phyloP scores from a whole-genome alignment of 2,888 invertebrate genomes.

The Seira sanloemensis region DNA sequence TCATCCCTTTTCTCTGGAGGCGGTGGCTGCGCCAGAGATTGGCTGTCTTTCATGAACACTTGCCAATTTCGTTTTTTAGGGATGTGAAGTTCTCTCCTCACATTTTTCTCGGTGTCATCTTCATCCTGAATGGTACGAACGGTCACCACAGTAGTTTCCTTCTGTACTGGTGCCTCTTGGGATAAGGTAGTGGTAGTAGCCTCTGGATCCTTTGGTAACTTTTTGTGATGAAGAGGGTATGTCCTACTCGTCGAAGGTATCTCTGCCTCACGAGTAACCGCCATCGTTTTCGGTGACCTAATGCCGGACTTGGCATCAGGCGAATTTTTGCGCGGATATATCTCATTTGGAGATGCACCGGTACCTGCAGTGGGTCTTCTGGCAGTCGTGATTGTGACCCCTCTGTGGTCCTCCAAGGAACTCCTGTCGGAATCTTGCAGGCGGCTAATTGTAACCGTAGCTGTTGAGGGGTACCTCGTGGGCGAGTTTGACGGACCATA shows the following conservation, averaged over 20 bases:
- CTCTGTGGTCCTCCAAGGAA: neutral
- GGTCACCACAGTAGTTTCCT: neutral
- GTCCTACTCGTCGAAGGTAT: neutral
- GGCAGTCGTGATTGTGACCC: neutral
- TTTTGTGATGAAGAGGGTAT: constrained; percentile 38
- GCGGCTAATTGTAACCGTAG: neutral
- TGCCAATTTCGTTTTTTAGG: constrained; percentile 58
- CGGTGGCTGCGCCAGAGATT: neutral
- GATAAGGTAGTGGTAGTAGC: neutral
- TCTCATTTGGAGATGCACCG: neutral
- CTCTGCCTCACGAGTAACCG: neutral
- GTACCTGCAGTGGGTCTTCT: constrained; percentile 6
- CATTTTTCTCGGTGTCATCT: neutral
- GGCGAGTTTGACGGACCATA: neutral
- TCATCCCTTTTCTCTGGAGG: neutral
- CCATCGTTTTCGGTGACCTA: constrained; percentile 24
- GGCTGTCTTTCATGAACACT: constrained; percentile 56
- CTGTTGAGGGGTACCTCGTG: neutral
- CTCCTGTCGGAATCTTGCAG: neutral
- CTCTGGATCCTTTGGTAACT: constrained; percentile 20
- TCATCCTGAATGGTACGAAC: neutral
- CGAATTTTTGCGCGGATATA: constrained; percentile 6
- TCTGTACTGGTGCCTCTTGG: neutral
- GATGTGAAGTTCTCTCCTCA: constrained; percentile 31
- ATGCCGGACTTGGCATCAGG: constrained; percentile 26